Evolutionary conservation across 2,888 invertebrate species (phyloP), one percentile per base, ranked within the genome.

Genomic region (Oscheius sp.): DNA sequence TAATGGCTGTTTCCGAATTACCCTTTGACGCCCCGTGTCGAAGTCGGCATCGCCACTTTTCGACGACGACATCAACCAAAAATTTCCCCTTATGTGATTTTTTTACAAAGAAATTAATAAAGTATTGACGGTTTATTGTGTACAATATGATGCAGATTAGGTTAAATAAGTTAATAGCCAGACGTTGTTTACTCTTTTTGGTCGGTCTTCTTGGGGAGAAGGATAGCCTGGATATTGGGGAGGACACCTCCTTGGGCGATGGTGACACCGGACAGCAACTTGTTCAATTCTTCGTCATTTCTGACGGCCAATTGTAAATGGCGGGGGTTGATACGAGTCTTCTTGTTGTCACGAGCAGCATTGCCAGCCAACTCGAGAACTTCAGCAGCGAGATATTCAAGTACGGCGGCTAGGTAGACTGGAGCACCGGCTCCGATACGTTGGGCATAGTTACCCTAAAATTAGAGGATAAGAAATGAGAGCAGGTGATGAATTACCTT

Each of bases 171-270:
- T 35, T 35, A 35, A 9, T 35, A 35, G 35, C 3, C 35, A 35
- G 35, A 35, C 35, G 35, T 6, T 9, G 6, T 7, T 74, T 78
- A 77, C 73, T 81, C 76, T 71, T 81, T 76, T 58, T 78, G 76
- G 58, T 77, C 85, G 72, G 76, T 84, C 84, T 87, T 87, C 84
- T 87, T 87, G 79, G 87, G 87, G 69, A 87, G 83, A 64, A 87
- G 82, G 69, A 82, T 79, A 59, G 87, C 85, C 76, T 86, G 85
- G 82, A 87, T 87, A 83, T 87, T 87, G 74, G 87, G 87, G 86
- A 95, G 89, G 0, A 94, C 94, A 84, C 94, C 94, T 75, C 94
- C 94, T 89, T 94, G 93, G 29, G 93, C 92, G 87, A 94, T 94
- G 23, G 93, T 94, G 1, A 94, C 94, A 49, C 93, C 93, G 56